Percentiles rank a stretch among this genome's conserved stretches.
These are phyloP conservation scores for Microchirus variegatus DNA, from an alignment of 2,797 vertebrate species.

Conservation along the genomic window DNA sequence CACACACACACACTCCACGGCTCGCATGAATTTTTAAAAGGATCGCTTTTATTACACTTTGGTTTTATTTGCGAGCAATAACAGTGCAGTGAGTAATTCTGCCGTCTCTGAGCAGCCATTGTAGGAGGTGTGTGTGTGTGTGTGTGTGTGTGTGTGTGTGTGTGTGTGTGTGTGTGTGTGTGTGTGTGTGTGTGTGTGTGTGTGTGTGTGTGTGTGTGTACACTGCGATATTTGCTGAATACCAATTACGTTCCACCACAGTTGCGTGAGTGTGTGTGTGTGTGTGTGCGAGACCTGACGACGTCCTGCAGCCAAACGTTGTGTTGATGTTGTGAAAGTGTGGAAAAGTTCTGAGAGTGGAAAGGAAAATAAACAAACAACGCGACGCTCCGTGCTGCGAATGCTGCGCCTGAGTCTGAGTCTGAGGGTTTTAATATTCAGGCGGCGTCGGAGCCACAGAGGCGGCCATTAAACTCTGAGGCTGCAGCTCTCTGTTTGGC, in stretches of 20 bases:
- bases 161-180: conserved; percentile 49
- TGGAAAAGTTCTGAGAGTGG: neutral
- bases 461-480: too few relatives aligned
- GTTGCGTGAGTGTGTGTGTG: conserved; percentile 35
- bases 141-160: neutral
- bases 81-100: conserved; percentile 49
- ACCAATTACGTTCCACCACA: conserved; percentile 38
- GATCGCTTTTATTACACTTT: conserved; percentile 64
- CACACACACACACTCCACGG: conserved; percentile 21
- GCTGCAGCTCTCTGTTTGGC: too few relatives aligned
- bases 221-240: conserved; percentile 48
- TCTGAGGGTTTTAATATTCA: neutral
- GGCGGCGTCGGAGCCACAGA: too few relatives aligned
- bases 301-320: too few relatives aligned
- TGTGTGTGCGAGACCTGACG: neutral
- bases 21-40: conserved; percentile 69
- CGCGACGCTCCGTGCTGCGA: neutral
- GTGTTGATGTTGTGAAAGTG: neutral
- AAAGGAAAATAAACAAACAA: neutral
- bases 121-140: neutral
- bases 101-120: conserved; percentile 32
- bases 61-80: conserved; percentile 67
- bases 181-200: too few relatives aligned
- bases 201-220: conserved; percentile 17
- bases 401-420: neutral